phyloP scores from a whole-genome alignment of 92 coral and sea anemone species.

The Parazoanthus atlanticus region DNA sequence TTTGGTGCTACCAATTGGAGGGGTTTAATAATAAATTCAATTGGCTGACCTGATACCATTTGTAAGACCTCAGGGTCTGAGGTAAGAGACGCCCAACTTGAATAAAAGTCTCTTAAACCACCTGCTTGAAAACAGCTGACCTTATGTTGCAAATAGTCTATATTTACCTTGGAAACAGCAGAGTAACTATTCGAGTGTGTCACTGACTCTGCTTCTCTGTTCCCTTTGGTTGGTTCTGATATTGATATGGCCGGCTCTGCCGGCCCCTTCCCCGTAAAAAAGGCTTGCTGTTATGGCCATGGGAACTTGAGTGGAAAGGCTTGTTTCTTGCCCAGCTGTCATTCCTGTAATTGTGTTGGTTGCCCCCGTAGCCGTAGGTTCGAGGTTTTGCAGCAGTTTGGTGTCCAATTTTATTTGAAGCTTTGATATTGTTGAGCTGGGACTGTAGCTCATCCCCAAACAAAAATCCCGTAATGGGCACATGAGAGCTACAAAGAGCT shows the following conservation, averaged over 20 bases:
- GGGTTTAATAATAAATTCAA: neutral
- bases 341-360: neutral
- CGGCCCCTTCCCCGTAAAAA: constrained; percentile 44
- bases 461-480: constrained; percentile 44
- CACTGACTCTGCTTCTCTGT: neutral
- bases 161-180: neutral
- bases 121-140: constrained; percentile 22
- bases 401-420: constrained; percentile 20
- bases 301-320: neutral
- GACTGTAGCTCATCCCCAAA: constrained; percentile 61
- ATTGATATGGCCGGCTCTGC: constrained; percentile 24
- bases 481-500: constrained; percentile 40
- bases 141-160: neutral
- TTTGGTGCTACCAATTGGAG: neutral
- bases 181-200: neutral
- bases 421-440: constrained; percentile 48
- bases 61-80: constrained; percentile 32
- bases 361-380: neutral
- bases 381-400: constrained; percentile 7
- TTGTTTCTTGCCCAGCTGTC: constrained; percentile 1
- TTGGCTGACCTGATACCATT: neutral
- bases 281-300: constrained; percentile 10
- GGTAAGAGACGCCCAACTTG: constrained; percentile 24
- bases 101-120: constrained; percentile 2
- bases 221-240: neutral